Percentiles rank a stretch among this genome's conserved stretches.
These are phyloP conservation scores for Drosophila arizonae DNA, from an alignment of 1,140 invertebrate species.

Conservation along the genomic window DNA sequence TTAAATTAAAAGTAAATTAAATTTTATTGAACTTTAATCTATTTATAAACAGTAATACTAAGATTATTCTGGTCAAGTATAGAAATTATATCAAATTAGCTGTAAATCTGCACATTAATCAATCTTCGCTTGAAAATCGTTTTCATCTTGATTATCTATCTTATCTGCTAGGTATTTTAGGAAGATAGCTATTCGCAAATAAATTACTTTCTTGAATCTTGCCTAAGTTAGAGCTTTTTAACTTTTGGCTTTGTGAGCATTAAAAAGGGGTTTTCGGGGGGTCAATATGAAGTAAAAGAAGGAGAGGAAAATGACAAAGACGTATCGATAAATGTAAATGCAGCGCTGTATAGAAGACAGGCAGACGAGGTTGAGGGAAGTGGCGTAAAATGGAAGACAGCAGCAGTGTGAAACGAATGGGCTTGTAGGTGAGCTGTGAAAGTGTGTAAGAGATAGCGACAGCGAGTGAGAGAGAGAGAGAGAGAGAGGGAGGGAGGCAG, in stretches of 20 bases:
- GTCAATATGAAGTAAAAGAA: slow-evolving; percentile 34
- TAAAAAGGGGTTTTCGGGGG: not conserved
- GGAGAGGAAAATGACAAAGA: slow-evolving; percentile 44
- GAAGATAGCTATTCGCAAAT: not conserved
- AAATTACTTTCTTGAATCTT: not conserved
- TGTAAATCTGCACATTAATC: too few relatives aligned
- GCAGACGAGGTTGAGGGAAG: not conserved
- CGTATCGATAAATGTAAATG: slow-evolving; percentile 79
- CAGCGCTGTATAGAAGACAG: slow-evolving; percentile 20
- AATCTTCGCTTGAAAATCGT: not conserved
- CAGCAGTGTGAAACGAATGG: slow-evolving; percentile 21
- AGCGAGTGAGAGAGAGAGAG: slow-evolving; percentile 9
- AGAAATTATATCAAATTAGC: too few relatives aligned
- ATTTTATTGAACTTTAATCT: not conserved
- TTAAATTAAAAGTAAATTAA: too few relatives aligned
- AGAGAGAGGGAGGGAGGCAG: not conserved
- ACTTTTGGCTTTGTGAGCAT: not conserved
- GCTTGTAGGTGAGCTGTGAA: slow-evolving; percentile 61
- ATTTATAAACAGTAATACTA: too few relatives aligned
- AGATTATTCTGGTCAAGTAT: too few relatives aligned
- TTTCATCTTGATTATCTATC: not conserved
- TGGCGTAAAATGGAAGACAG: slow-evolving; percentile 2
- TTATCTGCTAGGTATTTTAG: not conserved
- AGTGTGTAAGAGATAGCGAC: slow-evolving; percentile 23
- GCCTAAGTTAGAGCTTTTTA: not conserved